Evolutionary conservation across 2,888 invertebrate species (phyloP), one percentile per base, ranked within the genome.

Genomic region (Lasiommata megera): DNA sequence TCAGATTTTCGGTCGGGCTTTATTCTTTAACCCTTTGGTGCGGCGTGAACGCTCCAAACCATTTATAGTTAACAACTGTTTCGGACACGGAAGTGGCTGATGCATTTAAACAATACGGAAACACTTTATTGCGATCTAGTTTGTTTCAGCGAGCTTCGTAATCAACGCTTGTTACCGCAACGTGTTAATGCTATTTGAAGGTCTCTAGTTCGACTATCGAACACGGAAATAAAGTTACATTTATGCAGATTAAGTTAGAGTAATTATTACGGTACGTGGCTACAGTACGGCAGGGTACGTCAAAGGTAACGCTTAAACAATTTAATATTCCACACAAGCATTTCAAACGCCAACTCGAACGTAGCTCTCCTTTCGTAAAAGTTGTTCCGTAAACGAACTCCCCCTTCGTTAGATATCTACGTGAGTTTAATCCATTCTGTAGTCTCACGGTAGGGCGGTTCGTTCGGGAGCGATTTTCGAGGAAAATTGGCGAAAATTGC

Each of bases 401-500:
- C 82, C 79, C 84, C 83, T 88, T 89, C 89, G 87, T 90, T 90
- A 88, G 88, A 84, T 87, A 88, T 86, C 87, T 89, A 89, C 89
- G 89, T 89, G 89, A 88, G 89, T 82, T 88, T 88, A 89, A 88
- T 87, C 81, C 83, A 83, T 79, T 87, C 71, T 65, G 73, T 66
- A 68, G 71, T 67, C 70, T 73, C 67, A 66, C 77, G 75, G 71
- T 67, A 68, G 74, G 77, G 79, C 72, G 79, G 75, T 78, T 76
- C 70, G 71, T 76, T 74, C 69, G 77, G 70, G 75, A 80, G 77
- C 82, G 82, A 86, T 86, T 85, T 84, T 78, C 74, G 69, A 68
- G 73, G 79, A 77, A 84, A 88, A 88, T 87, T 88, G 84, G 80
- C 81, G 86, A 87, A 88, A 88, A 89, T 88, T 88, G 84, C 86